A percentile compares a stretch with the other conserved stretches of the same genome.
Evolutionary conservation across 2,888 invertebrate species (phyloP).

Genomic region (Shargacucullia verbasci): DNA sequence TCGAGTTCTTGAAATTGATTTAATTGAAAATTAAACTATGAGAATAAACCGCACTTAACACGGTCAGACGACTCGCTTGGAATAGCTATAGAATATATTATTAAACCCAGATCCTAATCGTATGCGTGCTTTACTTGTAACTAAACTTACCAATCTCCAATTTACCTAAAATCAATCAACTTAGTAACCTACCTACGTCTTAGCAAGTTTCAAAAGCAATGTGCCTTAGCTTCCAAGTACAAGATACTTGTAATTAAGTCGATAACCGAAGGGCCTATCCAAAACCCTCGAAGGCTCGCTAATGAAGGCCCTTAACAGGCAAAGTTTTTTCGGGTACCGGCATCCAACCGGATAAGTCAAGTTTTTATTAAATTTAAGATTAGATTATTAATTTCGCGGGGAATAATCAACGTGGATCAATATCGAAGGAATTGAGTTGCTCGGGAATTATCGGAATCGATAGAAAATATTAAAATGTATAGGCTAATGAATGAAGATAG

Average conservation of each 20-base stretch:
- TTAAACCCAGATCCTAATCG: no score
- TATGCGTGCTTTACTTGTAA: no score
- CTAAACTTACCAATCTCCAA: slow-evolving; percentile 27
- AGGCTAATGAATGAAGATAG: no score
- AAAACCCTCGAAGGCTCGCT: slow-evolving; percentile 64
- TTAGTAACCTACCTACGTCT: slow-evolving; percentile 7
- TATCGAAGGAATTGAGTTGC: slow-evolving; percentile 27
- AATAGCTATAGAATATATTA: no score
- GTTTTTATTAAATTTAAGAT: slow-evolving; percentile 58
- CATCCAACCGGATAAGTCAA: slow-evolving; percentile 58
- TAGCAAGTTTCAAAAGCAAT: slow-evolving; percentile 42
- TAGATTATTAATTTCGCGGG: slow-evolving; percentile 52
- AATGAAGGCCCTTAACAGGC: slow-evolving; percentile 70
- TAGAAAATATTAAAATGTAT: slow-evolving; percentile 1
- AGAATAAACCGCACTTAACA: no score
- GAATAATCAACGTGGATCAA: slow-evolving; percentile 51
- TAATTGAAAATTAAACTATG: no score
- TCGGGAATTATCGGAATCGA: slow-evolving; percentile 11
- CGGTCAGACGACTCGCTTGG: no score
- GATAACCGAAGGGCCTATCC: slow-evolving; percentile 62
- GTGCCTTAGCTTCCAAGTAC: slow-evolving; percentile 41
- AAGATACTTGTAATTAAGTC: slow-evolving; percentile 62
- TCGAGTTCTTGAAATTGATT: no score
- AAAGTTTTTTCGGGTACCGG: slow-evolving; percentile 62
- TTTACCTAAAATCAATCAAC: slow-evolving; percentile 46